These are phyloP conservation scores for Momotus momota DNA, from an alignment of 2,797 vertebrate species.

Conservation along the genomic window DNA sequence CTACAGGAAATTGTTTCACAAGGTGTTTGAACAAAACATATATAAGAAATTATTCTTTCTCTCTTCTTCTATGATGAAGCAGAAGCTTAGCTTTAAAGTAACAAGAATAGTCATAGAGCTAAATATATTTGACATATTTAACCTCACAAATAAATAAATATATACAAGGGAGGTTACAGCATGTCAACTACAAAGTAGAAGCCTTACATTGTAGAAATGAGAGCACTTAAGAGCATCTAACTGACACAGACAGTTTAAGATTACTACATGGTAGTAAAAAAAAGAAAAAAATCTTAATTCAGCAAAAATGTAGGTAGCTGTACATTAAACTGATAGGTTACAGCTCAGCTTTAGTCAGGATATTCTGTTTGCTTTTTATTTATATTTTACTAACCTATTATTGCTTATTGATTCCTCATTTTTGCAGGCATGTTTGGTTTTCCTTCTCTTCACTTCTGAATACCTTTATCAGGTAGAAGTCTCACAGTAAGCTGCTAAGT, in stretches of 20 bases:
- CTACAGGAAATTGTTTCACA: constrained; percentile 72
- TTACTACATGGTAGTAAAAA: constrained; percentile 76
- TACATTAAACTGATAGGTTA: constrained; percentile 36
- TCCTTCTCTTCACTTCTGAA: constrained; percentile 8
- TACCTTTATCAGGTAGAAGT: constrained; percentile 37
- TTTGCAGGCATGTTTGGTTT: constrained; percentile 29
- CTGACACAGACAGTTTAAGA: constrained; percentile 40
- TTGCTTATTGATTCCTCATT: constrained; percentile 40
- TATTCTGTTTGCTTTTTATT: not conserved
- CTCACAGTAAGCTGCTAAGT: constrained; percentile 65
- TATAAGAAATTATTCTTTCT: constrained; percentile 46
- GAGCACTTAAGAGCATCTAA: constrained; percentile 40
- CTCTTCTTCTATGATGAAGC: constrained; percentile 39
- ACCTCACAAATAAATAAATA: constrained; percentile 87
- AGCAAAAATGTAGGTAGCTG: constrained; percentile 52
- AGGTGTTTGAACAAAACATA: constrained; percentile 66
- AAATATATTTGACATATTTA: constrained; percentile 74
- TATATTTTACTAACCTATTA: not conserved
- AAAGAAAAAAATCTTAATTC: constrained; percentile 36
- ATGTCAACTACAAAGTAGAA: constrained; percentile 61
- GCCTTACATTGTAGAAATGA: constrained; percentile 46
- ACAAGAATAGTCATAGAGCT: constrained; percentile 60
- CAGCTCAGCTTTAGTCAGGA: constrained; percentile 12
- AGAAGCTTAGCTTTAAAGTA: constrained; percentile 64
- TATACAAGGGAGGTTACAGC: constrained; percentile 77